Percentiles rank a stretch among this genome's conserved stretches.
Conservation (phyloP, 2,888 invertebrate species). For the Dolichopus griseipennis region DNA sequence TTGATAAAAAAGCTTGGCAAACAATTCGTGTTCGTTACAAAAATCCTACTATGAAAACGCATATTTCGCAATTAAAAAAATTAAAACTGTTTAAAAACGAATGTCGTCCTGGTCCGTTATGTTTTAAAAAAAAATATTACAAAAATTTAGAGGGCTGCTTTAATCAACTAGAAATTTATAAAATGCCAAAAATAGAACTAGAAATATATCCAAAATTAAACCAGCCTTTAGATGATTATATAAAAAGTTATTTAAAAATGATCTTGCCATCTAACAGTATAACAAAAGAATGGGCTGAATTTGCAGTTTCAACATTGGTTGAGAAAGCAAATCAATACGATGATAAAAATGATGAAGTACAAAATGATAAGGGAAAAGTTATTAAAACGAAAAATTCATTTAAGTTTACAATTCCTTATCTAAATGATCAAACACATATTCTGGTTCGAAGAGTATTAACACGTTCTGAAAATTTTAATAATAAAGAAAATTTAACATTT, state of each 20-base stretch:
- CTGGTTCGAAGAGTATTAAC: slow-evolving; percentile 45
- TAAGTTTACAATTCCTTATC: slow-evolving; percentile 51
- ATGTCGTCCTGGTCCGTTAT: slow-evolving; percentile 36
- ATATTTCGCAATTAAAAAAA: neutral
- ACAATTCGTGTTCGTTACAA: neutral
- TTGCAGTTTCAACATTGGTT: slow-evolving; percentile 37
- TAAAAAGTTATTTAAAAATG: slow-evolving; percentile 39
- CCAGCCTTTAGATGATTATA: slow-evolving; percentile 35
- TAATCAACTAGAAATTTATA: slow-evolving; percentile 36
- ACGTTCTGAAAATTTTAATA: slow-evolving; percentile 35
- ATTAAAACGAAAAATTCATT: slow-evolving; percentile 36
- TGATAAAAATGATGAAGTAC: slow-evolving; percentile 23
- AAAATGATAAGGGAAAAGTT: slow-evolving; percentile 17
- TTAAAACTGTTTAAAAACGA: neutral
- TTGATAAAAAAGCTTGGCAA: neutral
- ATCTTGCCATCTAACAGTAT: slow-evolving; percentile 38
- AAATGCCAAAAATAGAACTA: slow-evolving; percentile 38
- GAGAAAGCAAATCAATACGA: neutral
- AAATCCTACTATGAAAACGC: neutral
- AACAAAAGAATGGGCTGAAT: slow-evolving; percentile 42
- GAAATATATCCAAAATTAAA: slow-evolving; percentile 38
- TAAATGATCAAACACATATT: slow-evolving; percentile 49
- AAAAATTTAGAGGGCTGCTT: slow-evolving; percentile 35
- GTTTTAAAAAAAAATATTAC: slow-evolving; percentile 31
- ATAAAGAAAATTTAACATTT: slow-evolving; percentile 31